Conservation (phyloP, 2,888 invertebrate genomes). For the Alentia gelatinosa region DNA sequence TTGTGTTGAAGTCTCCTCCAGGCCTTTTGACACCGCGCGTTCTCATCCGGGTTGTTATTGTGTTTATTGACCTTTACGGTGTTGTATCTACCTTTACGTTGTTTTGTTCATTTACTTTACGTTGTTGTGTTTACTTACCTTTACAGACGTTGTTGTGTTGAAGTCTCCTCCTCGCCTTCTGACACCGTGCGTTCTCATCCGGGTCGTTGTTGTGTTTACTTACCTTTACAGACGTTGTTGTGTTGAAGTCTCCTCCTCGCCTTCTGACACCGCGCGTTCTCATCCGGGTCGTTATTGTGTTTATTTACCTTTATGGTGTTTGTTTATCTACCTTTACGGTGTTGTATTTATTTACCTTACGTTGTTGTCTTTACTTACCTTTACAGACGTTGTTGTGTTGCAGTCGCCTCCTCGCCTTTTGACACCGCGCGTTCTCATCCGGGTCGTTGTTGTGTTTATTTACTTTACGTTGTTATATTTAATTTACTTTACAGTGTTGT, state of each 20-base stretch:
- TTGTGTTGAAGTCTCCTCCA: no score
- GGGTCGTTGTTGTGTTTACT: slow-evolving; percentile 12
- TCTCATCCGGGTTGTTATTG: no score
- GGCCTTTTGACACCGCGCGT: no score
- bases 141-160: slow-evolving; percentile 57
- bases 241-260: slow-evolving; percentile 1
- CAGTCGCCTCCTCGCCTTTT: slow-evolving; percentile 52
- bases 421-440: slow-evolving; percentile 56
- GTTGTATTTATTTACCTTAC: no score
- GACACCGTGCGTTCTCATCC: slow-evolving; percentile 56
- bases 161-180: slow-evolving; percentile 52
- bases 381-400: slow-evolving; percentile 59
- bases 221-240: not conserved
- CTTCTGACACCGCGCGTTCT: slow-evolving; percentile 55
- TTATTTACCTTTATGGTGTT: not conserved
- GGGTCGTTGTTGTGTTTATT: no score
- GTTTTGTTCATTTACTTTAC: no score
- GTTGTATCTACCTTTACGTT: no score
- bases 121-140: no score
- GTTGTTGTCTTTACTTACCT: slow-evolving; percentile 43
- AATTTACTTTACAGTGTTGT: not conserved
- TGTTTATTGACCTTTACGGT: no score
- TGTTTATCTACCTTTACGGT: not conserved
- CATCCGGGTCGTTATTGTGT: not conserved
- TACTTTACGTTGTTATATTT: no score